Conservation (phyloP, 2,797 vertebrate species). For the Mastacembelus armatus region DNA sequence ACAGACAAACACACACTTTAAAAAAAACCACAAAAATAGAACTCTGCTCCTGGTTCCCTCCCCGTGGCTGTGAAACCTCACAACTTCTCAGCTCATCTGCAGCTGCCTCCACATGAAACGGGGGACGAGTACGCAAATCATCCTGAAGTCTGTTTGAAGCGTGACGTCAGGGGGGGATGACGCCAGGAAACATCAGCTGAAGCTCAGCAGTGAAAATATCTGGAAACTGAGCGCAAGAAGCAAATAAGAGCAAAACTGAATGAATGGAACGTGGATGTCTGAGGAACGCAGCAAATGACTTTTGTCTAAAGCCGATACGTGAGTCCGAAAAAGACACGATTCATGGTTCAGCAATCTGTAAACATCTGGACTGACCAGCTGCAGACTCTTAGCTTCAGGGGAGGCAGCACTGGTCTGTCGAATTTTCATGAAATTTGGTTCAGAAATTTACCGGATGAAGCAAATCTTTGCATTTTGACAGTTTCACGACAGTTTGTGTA, state of each 20-base stretch:
- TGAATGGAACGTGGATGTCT: neutral
- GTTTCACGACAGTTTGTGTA: too few relatives aligned
- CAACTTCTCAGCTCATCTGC: slow-evolving; percentile 10
- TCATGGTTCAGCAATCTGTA: neutral
- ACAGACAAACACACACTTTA: neutral
- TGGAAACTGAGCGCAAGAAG: neutral
- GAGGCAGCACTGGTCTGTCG: too few relatives aligned
- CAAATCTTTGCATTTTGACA: too few relatives aligned
- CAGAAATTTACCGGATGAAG: too few relatives aligned
- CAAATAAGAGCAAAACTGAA: neutral
- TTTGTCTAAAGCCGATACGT: neutral
- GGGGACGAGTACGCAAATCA: slow-evolving; percentile 12
- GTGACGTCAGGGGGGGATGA: slow-evolving; percentile 51
- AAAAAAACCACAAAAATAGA: slow-evolving; percentile 11
- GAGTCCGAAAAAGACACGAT: neutral
- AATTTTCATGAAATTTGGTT: too few relatives aligned
- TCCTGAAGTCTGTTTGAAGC: slow-evolving; percentile 52
- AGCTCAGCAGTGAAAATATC: neutral
- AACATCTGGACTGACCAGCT: neutral
- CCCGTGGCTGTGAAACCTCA: slow-evolving; percentile 21
- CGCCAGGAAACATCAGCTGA: slow-evolving; percentile 6
- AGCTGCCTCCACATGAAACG: slow-evolving; percentile 24
- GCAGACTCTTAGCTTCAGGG: too few relatives aligned
- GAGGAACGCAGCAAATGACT: neutral
- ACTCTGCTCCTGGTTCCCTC: neutral